phyloP scores from a whole-genome alignment of 2,113 vertebrate species.

The Leptosomus discolor region DNA sequence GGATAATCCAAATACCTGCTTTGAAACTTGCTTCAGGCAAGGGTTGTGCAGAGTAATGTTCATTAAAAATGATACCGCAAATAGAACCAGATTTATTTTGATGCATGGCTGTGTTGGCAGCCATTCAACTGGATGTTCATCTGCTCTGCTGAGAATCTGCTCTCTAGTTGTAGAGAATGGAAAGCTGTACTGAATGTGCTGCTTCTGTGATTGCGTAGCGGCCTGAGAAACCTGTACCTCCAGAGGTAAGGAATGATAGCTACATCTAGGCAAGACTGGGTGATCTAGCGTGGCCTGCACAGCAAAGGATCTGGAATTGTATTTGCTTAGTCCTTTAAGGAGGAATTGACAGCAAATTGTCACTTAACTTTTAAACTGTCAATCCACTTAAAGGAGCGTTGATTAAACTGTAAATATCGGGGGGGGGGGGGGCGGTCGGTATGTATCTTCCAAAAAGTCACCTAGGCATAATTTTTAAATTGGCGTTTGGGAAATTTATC shows the following conservation, averaged over 20 bases:
- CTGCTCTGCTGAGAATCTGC: neutral
- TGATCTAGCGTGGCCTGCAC: neutral
- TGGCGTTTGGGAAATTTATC: neutral
- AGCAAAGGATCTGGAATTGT: neutral
- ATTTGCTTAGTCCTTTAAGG: neutral
- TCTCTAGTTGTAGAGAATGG: accelerated
- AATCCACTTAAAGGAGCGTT: neutral
- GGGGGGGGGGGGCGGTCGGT: accelerated
- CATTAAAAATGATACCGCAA: neutral
- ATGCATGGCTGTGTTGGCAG: neutral
- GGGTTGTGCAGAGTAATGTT: neutral
- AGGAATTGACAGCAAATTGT: neutral
- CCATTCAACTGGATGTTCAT: neutral
- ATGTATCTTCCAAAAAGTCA: neutral
- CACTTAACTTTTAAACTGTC: neutral
- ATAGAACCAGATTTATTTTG: neutral
- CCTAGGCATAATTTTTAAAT: neutral
- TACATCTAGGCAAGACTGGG: neutral
- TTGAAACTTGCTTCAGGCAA: neutral
- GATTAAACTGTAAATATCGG: neutral
- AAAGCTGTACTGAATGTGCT: neutral
- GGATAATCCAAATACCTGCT: neutral
- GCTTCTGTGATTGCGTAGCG: neutral
- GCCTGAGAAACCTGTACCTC: neutral
- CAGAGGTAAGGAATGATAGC: accelerated